These are phyloP conservation scores for Trachops cirrhosus DNA, from an alignment of 2,797 vertebrate genomes.

Conservation along the genomic window DNA sequence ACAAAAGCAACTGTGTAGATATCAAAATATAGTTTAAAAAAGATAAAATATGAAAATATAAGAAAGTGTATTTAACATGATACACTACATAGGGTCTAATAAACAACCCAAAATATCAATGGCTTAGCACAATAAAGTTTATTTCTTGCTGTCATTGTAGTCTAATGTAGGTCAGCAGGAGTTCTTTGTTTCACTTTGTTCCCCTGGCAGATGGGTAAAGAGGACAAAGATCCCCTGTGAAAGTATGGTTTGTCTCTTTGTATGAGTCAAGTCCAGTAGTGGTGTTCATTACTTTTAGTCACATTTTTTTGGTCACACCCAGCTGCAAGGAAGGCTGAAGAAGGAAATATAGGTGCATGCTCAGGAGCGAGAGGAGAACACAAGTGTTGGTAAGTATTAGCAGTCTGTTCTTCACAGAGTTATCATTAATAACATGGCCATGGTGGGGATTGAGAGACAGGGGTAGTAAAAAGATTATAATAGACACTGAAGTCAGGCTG, in stretches of 20 bases:
- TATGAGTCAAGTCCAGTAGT: not conserved
- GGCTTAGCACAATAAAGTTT: not conserved
- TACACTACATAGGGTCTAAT: not conserved
- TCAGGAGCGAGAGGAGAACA: not conserved
- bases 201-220: not conserved
- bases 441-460: not conserved
- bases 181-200: not conserved
- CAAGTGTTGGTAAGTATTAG: not conserved
- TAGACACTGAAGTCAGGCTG: not conserved
- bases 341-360: not conserved
- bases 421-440: not conserved
- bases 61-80: not conserved
- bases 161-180: not conserved
- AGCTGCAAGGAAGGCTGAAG: not conserved
- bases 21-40: constrained; percentile 9
- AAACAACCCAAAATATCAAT: not conserved
- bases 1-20: not conserved
- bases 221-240: not conserved
- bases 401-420: not conserved
- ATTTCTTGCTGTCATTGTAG: not conserved
- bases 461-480: not conserved
- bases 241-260: not conserved
- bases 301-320: not conserved
- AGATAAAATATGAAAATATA: not conserved
- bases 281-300: not conserved